phyloP scores from a whole-genome alignment of 2,113 vertebrate species.

The Python bivittatus region DNA sequence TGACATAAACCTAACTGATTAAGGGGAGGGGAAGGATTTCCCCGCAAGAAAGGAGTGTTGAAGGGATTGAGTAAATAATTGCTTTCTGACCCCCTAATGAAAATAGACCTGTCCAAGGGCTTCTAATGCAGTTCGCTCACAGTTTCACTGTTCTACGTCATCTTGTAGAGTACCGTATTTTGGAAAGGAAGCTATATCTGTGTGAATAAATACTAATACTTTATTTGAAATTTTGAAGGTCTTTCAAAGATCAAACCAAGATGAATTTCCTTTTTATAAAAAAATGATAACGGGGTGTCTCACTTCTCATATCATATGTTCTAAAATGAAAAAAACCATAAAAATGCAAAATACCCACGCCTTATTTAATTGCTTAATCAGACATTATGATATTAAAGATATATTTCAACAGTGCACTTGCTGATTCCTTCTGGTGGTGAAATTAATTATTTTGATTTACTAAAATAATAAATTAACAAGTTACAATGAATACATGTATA shows the following conservation, averaged over 20 bases:
- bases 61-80: not conserved
- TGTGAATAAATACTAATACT: not conserved
- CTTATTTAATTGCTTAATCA: not conserved
- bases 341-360: not conserved
- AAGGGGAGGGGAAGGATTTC: not conserved
- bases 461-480: not conserved
- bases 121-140: not conserved
- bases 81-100: not conserved
- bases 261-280: not conserved
- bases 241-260: not conserved
- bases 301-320: not conserved
- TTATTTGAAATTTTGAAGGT: not conserved
- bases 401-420: slow-evolving; percentile 19
- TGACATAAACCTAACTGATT: not conserved
- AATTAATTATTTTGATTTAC: slow-evolving; percentile 17
- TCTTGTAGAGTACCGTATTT: not conserved
- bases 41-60: not conserved
- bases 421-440: not conserved
- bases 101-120: not conserved
- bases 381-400: slow-evolving; percentile 15
- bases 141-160: not conserved
- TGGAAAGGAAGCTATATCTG: not conserved
- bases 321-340: not conserved
- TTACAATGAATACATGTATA: not conserved
- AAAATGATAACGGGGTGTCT: not conserved